Evolutionary conservation across 2,113 vertebrate species (phyloP).

Genomic region (Pangasianodon gigas): DNA sequence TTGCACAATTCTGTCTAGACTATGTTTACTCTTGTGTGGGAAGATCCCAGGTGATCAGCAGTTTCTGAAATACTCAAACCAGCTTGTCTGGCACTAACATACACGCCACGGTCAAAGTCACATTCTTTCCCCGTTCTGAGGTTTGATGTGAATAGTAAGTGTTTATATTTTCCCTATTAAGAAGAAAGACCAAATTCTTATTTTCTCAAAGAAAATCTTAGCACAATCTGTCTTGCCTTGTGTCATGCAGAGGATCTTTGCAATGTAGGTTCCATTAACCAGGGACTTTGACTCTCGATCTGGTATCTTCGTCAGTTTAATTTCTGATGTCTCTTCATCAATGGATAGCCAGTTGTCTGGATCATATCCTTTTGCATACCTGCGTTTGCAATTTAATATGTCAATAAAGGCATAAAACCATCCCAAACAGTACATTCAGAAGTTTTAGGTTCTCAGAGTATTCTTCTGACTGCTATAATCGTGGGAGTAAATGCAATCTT

Average conservation of each 20-base stretch:
- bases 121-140: background rate
- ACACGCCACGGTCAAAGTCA: background rate
- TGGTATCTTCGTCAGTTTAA: slow-evolving; percentile 81
- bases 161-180: background rate
- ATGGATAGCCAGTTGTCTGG: slow-evolving; percentile 84
- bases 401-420: background rate
- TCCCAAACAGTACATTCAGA: background rate
- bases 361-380: slow-evolving; percentile 85
- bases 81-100: background rate
- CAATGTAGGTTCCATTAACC: slow-evolving; percentile 79
- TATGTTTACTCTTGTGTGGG: background rate
- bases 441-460: background rate
- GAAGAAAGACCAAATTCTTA: background rate
- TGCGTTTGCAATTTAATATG: slow-evolving; percentile 51
- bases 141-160: background rate
- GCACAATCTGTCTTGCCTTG: slow-evolving; percentile 72
- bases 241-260: slow-evolving; percentile 81
- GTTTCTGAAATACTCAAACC: background rate
- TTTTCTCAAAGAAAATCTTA: background rate
- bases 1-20: background rate
- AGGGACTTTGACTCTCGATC: slow-evolving; percentile 79
- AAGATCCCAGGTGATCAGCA: background rate
- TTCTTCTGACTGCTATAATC: background rate
- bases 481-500: background rate
- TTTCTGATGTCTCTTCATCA: slow-evolving; percentile 82